Base-by-base conservation (phyloP, 1,140 invertebrate genomes). In the Sycophaga agraensis region DNA sequence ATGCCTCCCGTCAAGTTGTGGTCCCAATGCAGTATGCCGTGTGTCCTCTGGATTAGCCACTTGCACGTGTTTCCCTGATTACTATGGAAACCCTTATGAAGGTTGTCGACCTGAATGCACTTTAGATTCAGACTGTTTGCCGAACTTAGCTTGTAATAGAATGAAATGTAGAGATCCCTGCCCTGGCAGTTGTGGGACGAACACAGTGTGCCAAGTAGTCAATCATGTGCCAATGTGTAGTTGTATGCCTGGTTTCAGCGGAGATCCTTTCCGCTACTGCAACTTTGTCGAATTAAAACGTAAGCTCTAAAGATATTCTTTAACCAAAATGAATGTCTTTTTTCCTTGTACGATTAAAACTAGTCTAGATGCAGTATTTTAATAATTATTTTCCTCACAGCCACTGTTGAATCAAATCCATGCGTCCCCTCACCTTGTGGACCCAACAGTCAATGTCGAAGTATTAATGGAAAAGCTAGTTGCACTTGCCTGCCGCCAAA, bases 341-440 rank as follows among this genome's bases (percentile, higher is more conserved):
- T n/a, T n/a, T n/a, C n/a, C n/a, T n/a, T n/a, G n/a, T n/a, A n/a
- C n/a, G n/a, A n/a, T n/a, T n/a, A n/a, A n/a, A n/a, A n/a, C n/a
- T n/a, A n/a, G n/a, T n/a, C 2, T 48, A 8, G n/a, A 28, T 48
- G 0, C 4, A 48, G 16, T 48, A 26, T 16, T 48, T 1, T 4
- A 31, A 16, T 48, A 0, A 42, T 2, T 14, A 24, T 26, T 56
- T 49, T 55, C 17, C 5, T 24, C 17, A 51, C 59, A 46, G 39
- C 28, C 26, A 17, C 49, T 11, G 59, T 53, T 39, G 63, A 65
- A 42, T 73, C 65, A 50, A 83, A 87, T 70, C 83, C 88, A 26
- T 91, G 89, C 68, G 82, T 85, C 48, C 88, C 89, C 2, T 87
- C 87, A 39, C 89, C 90, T 7, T 94, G 92, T 75, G 92, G 89